Base-by-base conservation (phyloP, 2,113 vertebrate species). In the Cyanocitta stelleri region DNA sequence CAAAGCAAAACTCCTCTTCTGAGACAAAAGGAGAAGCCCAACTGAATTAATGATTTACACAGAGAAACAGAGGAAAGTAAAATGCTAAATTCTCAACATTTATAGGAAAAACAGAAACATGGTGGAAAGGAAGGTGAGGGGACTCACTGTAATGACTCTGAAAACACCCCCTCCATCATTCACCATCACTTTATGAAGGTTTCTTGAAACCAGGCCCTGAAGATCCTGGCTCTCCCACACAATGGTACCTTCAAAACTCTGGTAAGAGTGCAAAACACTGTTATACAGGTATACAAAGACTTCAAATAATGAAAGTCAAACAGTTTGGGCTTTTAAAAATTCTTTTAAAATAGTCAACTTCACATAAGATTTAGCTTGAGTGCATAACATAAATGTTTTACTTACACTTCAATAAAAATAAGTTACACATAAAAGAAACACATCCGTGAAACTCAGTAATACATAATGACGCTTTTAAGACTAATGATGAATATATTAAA, bases 191-290 rank as follows among this genome's bases (percentile, higher is more conserved):
- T 95, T 98, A 55, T 98, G 98, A 27, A 98, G 98, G 90, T 99
- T 98, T 93, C 98, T 97, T 37, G 98, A 98, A 92, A 98, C 97
- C 39, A 99, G 94, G 29, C 98, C 98, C 22, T 98, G 97, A 22
- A 96, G 96, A 96, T 99, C 99, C 85, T 98, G 98, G 95, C 98
- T 99, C 94, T 99, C 99, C 99, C 99, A 99, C 44, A 99, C 98
- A 73, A 99, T 98, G 4, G 98, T 99, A n/a, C 99, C 99, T 98
- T 99, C 99, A 91, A 99, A 99, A 69, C 99, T 99, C 99, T 99
- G 97, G 87, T 48, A 68, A 95, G 85, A 95, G 35, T 96, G 49
- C 10, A 66, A 68, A 94, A 62, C 9, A 27, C 56, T 43, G n/a
- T 93, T 74, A 94, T 13, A 22, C 49, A 85, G 64, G 3, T 68